phyloP scores from a whole-genome alignment of 2,888 invertebrate genomes.

The Cerastoderma edule region DNA sequence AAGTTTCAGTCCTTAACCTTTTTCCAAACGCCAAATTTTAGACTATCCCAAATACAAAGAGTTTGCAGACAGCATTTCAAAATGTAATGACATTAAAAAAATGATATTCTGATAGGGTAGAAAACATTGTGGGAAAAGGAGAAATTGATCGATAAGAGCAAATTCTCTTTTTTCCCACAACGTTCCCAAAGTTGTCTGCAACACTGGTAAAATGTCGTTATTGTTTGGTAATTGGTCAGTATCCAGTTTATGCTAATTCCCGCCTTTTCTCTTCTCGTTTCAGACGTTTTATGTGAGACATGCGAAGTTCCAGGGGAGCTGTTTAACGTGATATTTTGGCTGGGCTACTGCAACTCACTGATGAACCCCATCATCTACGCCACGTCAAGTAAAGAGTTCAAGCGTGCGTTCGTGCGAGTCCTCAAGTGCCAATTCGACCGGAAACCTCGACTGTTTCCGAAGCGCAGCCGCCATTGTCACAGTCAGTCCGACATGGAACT shows the following conservation, averaged over 20 bases:
- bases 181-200: no score
- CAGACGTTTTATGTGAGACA: conserved; percentile 85
- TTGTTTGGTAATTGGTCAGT: no score
- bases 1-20: no score
- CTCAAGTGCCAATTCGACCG: conserved; percentile 80
- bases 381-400: conserved; percentile 85
- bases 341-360: conserved; percentile 89
- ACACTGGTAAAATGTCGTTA: no score
- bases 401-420: conserved; percentile 85
- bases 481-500: conserved; percentile 22
- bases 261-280: conserved; percentile 61
- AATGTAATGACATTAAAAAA: not conserved
- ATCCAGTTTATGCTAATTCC: no score
- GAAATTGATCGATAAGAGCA: not conserved
- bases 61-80: not conserved
- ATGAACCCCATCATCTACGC: conserved; percentile 89
- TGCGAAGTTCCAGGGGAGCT: conserved; percentile 85
- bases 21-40: no score
- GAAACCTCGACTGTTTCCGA: conserved; percentile 31
- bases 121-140: not conserved
- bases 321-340: conserved; percentile 88
- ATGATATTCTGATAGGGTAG: not conserved
- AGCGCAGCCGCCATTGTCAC: conserved; percentile 7
- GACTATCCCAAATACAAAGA: no score
- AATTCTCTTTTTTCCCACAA: no score